Evolutionary conservation across 92 coral and sea anemone genomes (phyloP).

Genomic region (Isaurus tuberculatus): DNA sequence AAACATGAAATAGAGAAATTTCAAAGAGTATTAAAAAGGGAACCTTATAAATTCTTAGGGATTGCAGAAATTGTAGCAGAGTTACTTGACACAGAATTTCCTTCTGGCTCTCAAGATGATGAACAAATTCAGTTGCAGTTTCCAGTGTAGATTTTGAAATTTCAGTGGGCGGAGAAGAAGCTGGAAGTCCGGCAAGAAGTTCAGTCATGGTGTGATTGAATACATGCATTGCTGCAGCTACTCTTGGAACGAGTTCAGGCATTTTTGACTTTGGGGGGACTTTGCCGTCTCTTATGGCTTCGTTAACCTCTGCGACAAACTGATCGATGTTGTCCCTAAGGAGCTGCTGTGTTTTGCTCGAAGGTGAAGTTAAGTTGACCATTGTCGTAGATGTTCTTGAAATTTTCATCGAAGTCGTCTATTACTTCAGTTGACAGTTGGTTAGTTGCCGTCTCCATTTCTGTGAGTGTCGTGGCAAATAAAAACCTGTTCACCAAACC

Average conservation of each 20-base stretch:
- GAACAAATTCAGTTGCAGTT: constrained; percentile 38
- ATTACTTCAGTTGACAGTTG: constrained; percentile 28
- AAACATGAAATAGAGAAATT: too few relatives aligned
- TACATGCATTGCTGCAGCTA: constrained; percentile 61
- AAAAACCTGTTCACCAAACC: constrained; percentile 51
- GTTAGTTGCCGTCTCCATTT: neutral
- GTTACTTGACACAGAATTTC: constrained; percentile 57
- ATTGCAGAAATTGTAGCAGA: too few relatives aligned
- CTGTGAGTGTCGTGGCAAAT: constrained; percentile 22
- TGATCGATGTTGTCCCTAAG: constrained; percentile 32
- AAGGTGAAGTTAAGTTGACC: too few relatives aligned
- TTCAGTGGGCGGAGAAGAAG: constrained; percentile 31
- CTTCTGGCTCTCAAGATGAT: constrained; percentile 54
- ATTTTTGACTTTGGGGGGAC: constrained; percentile 50
- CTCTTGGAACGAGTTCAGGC: constrained; percentile 51
- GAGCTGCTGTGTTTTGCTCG: neutral
- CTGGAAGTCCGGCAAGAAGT: constrained; percentile 36
- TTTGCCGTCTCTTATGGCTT: constrained; percentile 51
- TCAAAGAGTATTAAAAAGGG: too few relatives aligned
- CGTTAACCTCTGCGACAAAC: neutral
- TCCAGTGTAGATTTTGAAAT: constrained; percentile 42
- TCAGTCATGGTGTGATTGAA: constrained; percentile 53
- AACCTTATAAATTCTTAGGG: too few relatives aligned
- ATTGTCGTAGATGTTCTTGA: constrained; percentile 6
- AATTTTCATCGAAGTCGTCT: constrained; percentile 26